Conservation (phyloP, 2,113 vertebrate genomes). For the Amblyopsis rosae region DNA sequence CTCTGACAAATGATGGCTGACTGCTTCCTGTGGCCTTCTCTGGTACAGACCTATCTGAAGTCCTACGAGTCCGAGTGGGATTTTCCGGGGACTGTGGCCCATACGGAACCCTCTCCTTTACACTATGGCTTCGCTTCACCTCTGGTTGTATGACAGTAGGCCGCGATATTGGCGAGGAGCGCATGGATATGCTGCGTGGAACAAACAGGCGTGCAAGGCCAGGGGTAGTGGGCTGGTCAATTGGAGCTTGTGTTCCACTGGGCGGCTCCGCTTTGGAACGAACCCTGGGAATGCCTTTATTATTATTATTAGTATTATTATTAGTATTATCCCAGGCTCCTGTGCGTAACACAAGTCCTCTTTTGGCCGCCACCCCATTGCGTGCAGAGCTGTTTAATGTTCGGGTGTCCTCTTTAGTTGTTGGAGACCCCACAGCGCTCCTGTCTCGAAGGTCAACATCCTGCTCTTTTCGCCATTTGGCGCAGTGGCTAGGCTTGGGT, state of each 20-base stretch:
- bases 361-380: constrained; percentile 65
- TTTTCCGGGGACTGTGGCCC: constrained; percentile 44
- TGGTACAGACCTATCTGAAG: constrained; percentile 46
- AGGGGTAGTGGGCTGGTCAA: constrained; percentile 30
- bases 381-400: constrained; percentile 53
- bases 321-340: constrained; percentile 18
- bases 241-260: constrained; percentile 10
- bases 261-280: constrained; percentile 64
- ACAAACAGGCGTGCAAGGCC: constrained; percentile 35
- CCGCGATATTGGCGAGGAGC: constrained; percentile 42
- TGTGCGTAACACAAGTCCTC: constrained; percentile 55
- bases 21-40: constrained; percentile 50
- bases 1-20: constrained; percentile 62
- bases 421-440: constrained; percentile 20
- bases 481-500: constrained; percentile 74
- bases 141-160: constrained; percentile 33
- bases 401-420: constrained; percentile 59
- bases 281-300: constrained; percentile 59
- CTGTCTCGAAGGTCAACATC: constrained; percentile 58
- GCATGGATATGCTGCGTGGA: constrained; percentile 56
- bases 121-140: constrained; percentile 57
- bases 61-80: constrained; percentile 30
- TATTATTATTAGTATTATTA: constrained; percentile 12
- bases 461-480: constrained; percentile 80
- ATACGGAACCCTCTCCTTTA: constrained; percentile 38